Conservation (phyloP, 64 coral and sea anemone genomes). For the Stichodactyla mertensii region DNA sequence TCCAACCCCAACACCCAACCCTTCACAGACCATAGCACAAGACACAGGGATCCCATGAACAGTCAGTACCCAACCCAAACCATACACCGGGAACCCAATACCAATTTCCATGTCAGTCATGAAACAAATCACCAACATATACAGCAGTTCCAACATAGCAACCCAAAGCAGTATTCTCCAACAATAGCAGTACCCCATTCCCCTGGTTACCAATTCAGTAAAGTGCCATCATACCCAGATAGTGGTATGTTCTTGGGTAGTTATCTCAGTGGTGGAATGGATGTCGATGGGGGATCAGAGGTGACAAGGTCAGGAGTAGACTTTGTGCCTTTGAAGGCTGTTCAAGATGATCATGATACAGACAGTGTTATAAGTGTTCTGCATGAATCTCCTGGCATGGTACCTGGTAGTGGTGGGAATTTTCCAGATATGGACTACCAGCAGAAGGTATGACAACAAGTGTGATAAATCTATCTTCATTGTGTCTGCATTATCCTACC, state of each 20-base stretch:
- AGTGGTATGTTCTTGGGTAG: conserved; percentile 30
- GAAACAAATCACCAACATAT: not conserved
- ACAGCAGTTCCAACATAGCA: not conserved
- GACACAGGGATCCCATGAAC: not conserved
- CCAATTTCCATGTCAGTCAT: not conserved
- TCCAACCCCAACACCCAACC: not conserved
- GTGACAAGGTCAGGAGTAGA: conserved; percentile 8
- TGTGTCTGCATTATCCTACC: no score
- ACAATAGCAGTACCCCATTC: not conserved
- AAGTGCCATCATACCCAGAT: conserved; percentile 6
- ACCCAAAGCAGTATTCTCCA: not conserved
- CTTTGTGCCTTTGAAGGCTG: conserved; percentile 22
- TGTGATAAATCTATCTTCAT: no score
- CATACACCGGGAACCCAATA: not conserved
- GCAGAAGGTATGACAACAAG: not conserved
- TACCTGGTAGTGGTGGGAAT: not conserved
- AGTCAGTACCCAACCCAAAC: not conserved
- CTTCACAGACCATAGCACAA: not conserved
- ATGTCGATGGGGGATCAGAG: conserved; percentile 7
- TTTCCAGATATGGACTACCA: conserved; percentile 1
- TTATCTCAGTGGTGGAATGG: conserved; percentile 21
- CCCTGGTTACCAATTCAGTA: not conserved
- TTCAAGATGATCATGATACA: conserved; percentile 14
- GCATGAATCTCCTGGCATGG: not conserved
- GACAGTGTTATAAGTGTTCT: conserved; percentile 23